phyloP scores from a whole-genome alignment of 2,797 vertebrate species.

The Xerus rutilus region DNA sequence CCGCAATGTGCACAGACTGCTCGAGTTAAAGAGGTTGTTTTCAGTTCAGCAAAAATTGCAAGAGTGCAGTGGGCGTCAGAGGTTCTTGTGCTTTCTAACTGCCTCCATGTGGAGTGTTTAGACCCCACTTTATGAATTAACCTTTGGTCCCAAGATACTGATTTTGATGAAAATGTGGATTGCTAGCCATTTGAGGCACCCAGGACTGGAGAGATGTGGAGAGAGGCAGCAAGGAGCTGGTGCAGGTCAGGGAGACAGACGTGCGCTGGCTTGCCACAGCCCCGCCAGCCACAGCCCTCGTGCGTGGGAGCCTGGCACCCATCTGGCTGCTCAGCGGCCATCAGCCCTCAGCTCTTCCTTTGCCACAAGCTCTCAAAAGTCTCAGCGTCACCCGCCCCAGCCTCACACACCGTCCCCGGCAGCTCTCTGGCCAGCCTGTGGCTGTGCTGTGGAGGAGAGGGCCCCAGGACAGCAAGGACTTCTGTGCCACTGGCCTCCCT shows the following conservation, averaged over 20 bases:
- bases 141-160: neutral
- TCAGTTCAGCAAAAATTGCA: neutral
- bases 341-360: neutral
- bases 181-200: rapidly evolving
- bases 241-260: rapidly evolving
- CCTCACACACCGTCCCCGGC: neutral
- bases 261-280: neutral
- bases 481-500: neutral
- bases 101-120: neutral
- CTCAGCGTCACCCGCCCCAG: rapidly evolving
- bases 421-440: too few relatives aligned
- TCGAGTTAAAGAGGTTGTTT: rapidly evolving
- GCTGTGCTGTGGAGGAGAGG: neutral
- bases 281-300: neutral
- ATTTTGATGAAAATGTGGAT: neutral
- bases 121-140: neutral
- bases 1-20: too few relatives aligned
- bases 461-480: too few relatives aligned
- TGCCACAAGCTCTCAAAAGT: too few relatives aligned
- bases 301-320: too few relatives aligned
- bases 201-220: neutral
- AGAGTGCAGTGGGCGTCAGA: rapidly evolving
- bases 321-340: rapidly evolving
- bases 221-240: too few relatives aligned
- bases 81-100: neutral